Evolutionary conservation across 2,888 invertebrate species (phyloP), one percentile per base, ranked within the genome.

Genomic region (Tricholauxania praeusta): DNA sequence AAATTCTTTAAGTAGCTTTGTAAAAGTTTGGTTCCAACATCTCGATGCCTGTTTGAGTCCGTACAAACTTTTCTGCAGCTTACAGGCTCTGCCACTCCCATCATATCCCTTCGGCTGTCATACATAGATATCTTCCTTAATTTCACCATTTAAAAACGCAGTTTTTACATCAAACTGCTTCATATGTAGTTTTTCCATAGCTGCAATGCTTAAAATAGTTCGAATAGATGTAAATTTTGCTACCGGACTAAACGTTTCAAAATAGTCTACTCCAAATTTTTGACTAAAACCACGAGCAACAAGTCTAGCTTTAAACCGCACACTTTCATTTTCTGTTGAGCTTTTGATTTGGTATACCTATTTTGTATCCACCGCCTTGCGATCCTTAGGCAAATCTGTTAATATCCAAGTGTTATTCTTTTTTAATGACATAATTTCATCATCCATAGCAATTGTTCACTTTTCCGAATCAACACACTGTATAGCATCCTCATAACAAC

Each of bases 291-390:
- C 47, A 32, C 49, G n/a, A 51, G 19, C 53, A 5, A 59, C 60
- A 10, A 62, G 14, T 19, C n/a, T 52, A 14, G 52, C 51, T 15
- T 51, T 48, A 51, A n/a, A 53, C 14, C 59, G 10, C 14, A 63
- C 53, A n/a, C 28, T 57, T 60, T 17, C 55, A 22, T 1, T 19
- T 19, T 57, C 48, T 15, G 48, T 47, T 1, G 6, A 3, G 32
- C 12, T 32, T 47, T 59, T 78, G 73, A 49, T 73, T 65, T 79
- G 80, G 60, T 76, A 80, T 3, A 81, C 78, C 80, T 82, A 82
- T 60, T 78, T 80, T 17, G 75, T 80, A 39, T 74, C 75, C 49
- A 81, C 77, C 32, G 74, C 63, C 59, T 79, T 79, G 17, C 71
- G 67, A 19, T 71, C 75, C 2, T 52, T 48, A 12, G 78, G 79